Evolutionary conservation across 1,140 invertebrate species (phyloP), one percentile per base, ranked within the genome.

Genomic region (Cydia amplana): DNA sequence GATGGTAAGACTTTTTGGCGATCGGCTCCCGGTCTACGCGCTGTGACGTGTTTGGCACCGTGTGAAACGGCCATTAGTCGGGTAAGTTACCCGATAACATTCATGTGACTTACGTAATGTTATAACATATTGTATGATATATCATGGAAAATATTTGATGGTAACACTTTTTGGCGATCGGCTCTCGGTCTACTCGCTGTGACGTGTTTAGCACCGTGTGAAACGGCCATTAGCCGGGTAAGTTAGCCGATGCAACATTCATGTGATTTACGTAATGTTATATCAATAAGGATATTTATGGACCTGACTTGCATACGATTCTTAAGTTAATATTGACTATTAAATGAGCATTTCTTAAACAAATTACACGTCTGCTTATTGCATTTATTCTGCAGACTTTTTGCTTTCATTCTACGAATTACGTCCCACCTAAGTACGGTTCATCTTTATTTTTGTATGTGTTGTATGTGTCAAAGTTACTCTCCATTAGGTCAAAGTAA

Each of bases 141-240:
- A 5, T 40, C 5, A 10, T 6, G 36, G 46, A 49, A 49, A 3
- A 14, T 49, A 49, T 4, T 49, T 6, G 46, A 14, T 49, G 10
- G 46, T 25, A 49, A 6, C 16, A 51, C 12, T 49, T 51, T n/a
- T n/a, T 51, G 12, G 49, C n/a, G 14, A 46, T 46, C 43, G n/a
- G 18, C 49, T 51, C 49, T 51, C 49, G 49, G 49, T 51, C 49
- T 51, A 51, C 16, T 0, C 49, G 49, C n/a, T 51, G 49, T 51
- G 49, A 51, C 49, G n/a, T 51, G 49, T 51, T n/a, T 18, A 51
- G 49, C 49, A 51, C 16, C 49, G 49, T 51, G 49, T 51, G 49
- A 51, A 51, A 18, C n/a, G n/a, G 6, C 49, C 49, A 51, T 51
- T 51, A 51, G 49, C 16, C 43, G 49, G 25, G 49, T 51, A 51